A percentile compares a stretch with the other conserved stretches of the same genome.
Conservation (phyloP, 2,888 invertebrate species). For the Rotaria macrura region DNA sequence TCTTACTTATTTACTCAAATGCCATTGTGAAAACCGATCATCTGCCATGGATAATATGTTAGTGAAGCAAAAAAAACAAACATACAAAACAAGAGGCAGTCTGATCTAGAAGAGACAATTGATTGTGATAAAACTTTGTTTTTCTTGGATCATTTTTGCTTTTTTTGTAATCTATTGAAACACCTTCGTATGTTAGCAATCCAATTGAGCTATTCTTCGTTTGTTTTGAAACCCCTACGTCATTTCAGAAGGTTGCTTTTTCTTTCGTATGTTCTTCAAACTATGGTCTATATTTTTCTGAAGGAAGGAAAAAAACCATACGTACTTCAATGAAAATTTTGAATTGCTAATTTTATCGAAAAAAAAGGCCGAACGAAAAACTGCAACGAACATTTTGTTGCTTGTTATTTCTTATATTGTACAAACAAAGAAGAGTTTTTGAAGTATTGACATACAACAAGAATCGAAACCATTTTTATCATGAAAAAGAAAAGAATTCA, state of each 20-base stretch:
- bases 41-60: background rate
- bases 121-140: background rate
- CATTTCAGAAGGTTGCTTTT: background rate
- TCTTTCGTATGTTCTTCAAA: background rate
- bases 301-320: background rate
- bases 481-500: no score
- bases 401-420: no score
- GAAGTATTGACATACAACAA: no score
- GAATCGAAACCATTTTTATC: no score
- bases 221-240: background rate
- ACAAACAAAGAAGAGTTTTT: no score
- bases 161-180: background rate
- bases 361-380: no score
- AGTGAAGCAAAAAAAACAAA: no score
- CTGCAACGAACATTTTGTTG: no score
- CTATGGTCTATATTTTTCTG: background rate
- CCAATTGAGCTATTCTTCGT: background rate
- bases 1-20: constrained; percentile 96
- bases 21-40: constrained; percentile 54
- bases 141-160: background rate
- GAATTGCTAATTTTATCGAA: no score
- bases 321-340: no score
- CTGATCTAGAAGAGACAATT: background rate
- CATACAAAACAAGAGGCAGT: background rate
- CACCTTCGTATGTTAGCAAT: background rate